Evolutionary conservation across 1,140 invertebrate genomes (phyloP).

Genomic region (Camponotus pennsylvanicus): DNA sequence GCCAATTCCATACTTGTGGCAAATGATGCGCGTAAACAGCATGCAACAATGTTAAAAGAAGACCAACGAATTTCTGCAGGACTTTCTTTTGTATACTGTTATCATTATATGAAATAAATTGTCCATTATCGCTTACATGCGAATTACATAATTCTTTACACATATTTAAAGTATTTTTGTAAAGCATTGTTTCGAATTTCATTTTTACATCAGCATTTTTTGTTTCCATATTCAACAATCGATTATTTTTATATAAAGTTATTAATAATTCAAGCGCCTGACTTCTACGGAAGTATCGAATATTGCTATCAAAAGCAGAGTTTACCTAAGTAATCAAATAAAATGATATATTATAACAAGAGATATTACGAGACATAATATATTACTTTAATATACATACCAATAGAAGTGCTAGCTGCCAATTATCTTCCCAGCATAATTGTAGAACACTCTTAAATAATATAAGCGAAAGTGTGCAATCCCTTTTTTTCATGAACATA

Average conservation of each 20-base stretch:
- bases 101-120: slow-evolving; percentile 63
- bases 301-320: slow-evolving; percentile 88
- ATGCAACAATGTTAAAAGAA: slow-evolving; percentile 83
- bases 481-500: slow-evolving; percentile 88
- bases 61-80: slow-evolving; percentile 84
- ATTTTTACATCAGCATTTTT: slow-evolving; percentile 72
- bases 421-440: slow-evolving; percentile 88
- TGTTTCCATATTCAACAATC: slow-evolving; percentile 79
- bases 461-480: slow-evolving; percentile 88
- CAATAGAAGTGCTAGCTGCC: slow-evolving; percentile 86
- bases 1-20: slow-evolving; percentile 84
- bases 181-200: slow-evolving; percentile 81
- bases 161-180: slow-evolving; percentile 76
- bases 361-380: neutral
- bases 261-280: slow-evolving; percentile 89
- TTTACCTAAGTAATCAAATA: slow-evolving; percentile 79
- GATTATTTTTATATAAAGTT: slow-evolving; percentile 88
- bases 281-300: slow-evolving; percentile 88
- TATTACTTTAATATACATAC: slow-evolving; percentile 58
- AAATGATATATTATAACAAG: slow-evolving; percentile 42
- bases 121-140: slow-evolving; percentile 71
- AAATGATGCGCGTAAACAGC: slow-evolving; percentile 80
- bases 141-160: slow-evolving; percentile 76
- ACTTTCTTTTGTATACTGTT: slow-evolving; percentile 76
- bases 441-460: slow-evolving; percentile 89